Conservation (phyloP, 2,797 vertebrate genomes). For the Peromyscus eremicus region DNA sequence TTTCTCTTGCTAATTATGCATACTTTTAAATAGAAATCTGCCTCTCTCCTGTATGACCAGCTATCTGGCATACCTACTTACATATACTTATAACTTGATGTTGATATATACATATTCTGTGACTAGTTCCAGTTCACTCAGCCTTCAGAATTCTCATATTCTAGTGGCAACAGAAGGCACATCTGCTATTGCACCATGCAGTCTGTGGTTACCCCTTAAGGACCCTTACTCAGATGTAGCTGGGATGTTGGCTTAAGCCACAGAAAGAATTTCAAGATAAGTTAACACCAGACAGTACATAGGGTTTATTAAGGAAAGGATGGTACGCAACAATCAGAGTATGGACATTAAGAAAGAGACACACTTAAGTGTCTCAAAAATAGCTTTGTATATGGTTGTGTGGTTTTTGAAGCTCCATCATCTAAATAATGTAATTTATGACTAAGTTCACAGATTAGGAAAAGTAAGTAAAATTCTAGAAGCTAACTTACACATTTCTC, state of each 20-base stretch:
- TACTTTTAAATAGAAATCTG: background rate
- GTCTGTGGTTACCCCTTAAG: background rate
- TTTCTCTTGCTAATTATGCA: background rate
- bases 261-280: background rate
- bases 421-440: background rate
- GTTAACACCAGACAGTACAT: background rate
- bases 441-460: background rate
- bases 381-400: background rate
- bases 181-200: background rate
- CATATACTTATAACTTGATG: background rate
- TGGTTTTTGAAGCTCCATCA: background rate
- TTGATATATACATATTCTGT: background rate
- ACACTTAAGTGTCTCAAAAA: background rate
- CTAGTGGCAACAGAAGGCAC: background rate
- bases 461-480: background rate
- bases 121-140: background rate
- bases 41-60: background rate
- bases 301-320: background rate
- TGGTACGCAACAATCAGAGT: background rate
- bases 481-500: background rate
- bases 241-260: background rate
- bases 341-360: background rate
- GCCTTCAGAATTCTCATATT: background rate
- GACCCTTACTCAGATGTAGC: background rate
- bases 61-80: background rate